These are phyloP conservation scores for Monopterus albus DNA, from an alignment of 2,113 vertebrate species.

Conservation along the genomic window DNA sequence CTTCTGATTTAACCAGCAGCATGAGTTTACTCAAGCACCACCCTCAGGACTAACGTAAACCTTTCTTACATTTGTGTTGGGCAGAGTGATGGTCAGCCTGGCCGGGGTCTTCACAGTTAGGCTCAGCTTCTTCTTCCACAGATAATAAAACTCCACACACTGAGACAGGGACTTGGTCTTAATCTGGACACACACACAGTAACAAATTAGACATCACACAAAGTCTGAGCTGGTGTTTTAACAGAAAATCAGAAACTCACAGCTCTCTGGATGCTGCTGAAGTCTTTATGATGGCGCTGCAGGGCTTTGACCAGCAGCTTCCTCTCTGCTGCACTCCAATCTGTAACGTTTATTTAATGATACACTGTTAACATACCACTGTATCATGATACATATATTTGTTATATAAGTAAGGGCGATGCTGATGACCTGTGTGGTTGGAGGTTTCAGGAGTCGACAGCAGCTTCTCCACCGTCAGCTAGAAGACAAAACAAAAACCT, in stretches of 20 bases:
- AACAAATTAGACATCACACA: background rate
- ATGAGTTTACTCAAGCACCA: no score
- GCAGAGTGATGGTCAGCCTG: slow-evolving; percentile 42
- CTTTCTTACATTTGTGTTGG: slow-evolving; percentile 39
- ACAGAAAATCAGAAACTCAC: slow-evolving; percentile 67
- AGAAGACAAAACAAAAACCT: background rate
- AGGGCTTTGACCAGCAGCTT: slow-evolving; percentile 87
- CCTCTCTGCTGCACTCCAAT: slow-evolving; percentile 86
- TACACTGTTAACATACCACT: no score
- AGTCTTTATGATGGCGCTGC: slow-evolving; percentile 89
- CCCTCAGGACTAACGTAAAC: no score
- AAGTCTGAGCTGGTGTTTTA: background rate
- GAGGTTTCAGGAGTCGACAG: slow-evolving; percentile 12
- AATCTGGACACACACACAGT: slow-evolving; percentile 81
- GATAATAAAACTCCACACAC: slow-evolving; percentile 96
- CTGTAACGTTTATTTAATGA: background rate
- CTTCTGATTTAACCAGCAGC: no score
- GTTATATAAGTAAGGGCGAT: no score
- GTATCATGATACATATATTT: no score
- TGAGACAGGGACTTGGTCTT: slow-evolving; percentile 91
- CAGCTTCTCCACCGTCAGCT: slow-evolving; percentile 61
- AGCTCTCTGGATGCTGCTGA: slow-evolving; percentile 88
- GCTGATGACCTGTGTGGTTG: background rate
- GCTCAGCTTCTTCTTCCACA: slow-evolving; percentile 90
- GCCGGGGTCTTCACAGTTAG: slow-evolving; percentile 70